Conservation (phyloP, 2,888 invertebrate species). For the Subacronicta megacephala region DNA sequence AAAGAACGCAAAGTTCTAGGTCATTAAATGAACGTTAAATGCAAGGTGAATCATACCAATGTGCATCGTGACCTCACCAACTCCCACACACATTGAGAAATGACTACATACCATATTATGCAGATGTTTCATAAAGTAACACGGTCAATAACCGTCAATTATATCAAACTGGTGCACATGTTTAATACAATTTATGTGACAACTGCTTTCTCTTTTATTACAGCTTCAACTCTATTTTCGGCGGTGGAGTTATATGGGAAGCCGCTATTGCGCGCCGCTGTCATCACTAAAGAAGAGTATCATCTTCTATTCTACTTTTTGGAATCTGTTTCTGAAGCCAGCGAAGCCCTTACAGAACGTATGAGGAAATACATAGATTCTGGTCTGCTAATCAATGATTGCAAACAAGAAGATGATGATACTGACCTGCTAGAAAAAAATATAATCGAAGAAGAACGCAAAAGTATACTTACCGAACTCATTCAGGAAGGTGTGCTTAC, state of each 20-base stretch:
- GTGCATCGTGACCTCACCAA: conserved; percentile 69
- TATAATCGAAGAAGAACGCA: conserved; percentile 70
- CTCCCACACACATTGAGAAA: conserved; percentile 66
- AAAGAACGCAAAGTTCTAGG: conserved; percentile 71
- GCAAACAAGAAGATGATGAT: conserved; percentile 65
- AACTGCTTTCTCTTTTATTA: conserved; percentile 72
- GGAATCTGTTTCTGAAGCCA: conserved; percentile 85
- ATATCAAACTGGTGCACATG: conserved; percentile 52
- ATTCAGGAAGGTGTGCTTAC: conserved; percentile 84
- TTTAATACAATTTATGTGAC: conserved; percentile 54
- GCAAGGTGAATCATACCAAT: conserved; percentile 76
- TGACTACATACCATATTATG: conserved; percentile 46
- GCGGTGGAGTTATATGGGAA: conserved; percentile 91
- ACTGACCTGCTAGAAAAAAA: conserved; percentile 65
- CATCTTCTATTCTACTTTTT: conserved; percentile 88
- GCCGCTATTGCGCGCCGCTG: conserved; percentile 87
- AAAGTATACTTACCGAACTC: conserved; percentile 82
- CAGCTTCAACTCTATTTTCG: conserved; percentile 89
- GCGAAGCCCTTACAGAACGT: conserved; percentile 83
- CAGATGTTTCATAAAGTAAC: conserved; percentile 54
- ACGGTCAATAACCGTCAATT: conserved; percentile 53
- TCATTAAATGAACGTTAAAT: conserved; percentile 72
- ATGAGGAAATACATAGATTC: conserved; percentile 87
- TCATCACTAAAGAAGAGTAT: conserved; percentile 87
- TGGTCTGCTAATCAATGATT: conserved; percentile 78